phyloP scores from a whole-genome alignment of 2,888 invertebrate genomes.

The Papilio gigon region DNA sequence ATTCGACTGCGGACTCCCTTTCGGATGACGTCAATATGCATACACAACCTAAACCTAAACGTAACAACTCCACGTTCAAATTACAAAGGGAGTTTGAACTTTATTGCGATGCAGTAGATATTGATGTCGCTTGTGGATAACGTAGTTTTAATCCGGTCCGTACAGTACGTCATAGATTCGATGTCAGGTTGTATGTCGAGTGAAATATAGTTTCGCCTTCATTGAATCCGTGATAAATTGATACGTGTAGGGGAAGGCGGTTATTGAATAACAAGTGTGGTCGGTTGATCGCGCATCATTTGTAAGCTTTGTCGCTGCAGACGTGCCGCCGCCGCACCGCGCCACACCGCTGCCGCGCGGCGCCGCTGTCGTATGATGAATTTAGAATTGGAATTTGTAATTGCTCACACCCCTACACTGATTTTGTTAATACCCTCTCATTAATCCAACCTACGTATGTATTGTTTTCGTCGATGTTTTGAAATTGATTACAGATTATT shows the following conservation, averaged over 20 bases:
- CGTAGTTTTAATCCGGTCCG: conserved; percentile 54
- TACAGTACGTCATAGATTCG: conserved; percentile 57
- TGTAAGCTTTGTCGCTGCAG: conserved; percentile 54
- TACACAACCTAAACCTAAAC: conserved; percentile 51
- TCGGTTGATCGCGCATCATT: conserved; percentile 64
- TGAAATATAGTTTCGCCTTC: conserved; percentile 82
- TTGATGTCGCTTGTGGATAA: conserved; percentile 33
- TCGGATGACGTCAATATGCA: conserved; percentile 81
- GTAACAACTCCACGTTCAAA: conserved; percentile 42
- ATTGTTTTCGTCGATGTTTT: conserved; percentile 21
- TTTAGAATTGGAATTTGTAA: conserved; percentile 58
- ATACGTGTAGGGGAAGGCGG: conserved; percentile 69
- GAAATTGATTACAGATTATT: background rate
- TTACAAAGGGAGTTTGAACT: conserved; percentile 30
- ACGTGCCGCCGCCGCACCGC: conserved; percentile 44
- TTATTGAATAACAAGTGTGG: conserved; percentile 81
- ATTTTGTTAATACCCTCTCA: conserved; percentile 49
- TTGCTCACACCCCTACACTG: conserved; percentile 46
- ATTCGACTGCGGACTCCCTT: conserved; percentile 78
- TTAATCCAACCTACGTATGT: conserved; percentile 48
- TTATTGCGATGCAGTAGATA: background rate
- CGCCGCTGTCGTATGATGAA: conserved; percentile 53
- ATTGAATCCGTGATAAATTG: conserved; percentile 81
- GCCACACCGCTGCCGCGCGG: conserved; percentile 35
- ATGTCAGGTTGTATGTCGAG: conserved; percentile 70